Evolutionary conservation across 2,113 vertebrate genomes (phyloP), one percentile per base, ranked within the genome.

Genomic region (Kryptolebias marmoratus): DNA sequence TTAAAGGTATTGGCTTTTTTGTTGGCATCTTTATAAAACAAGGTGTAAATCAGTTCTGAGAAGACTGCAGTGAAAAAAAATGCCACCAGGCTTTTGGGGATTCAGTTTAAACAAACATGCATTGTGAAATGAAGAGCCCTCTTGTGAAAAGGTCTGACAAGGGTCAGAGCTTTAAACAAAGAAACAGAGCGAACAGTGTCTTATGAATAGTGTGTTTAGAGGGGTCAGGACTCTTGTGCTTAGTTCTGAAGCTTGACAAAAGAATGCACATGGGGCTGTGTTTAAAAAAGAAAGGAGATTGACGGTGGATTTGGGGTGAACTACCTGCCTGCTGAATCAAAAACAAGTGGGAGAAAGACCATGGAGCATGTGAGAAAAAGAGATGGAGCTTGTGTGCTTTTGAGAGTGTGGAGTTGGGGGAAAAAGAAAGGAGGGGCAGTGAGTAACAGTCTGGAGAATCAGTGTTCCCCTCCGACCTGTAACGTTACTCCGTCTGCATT

Each of bases 401-500:
- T 22, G 22, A 22, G 22, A 44, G 70, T 61, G 57, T 30, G 30
- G 65, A 27, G 56, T 39, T 50, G 54, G 63, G 71, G 45, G 59
- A 45, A 60, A 15, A 16, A 93, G 75, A 87, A 73, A 49, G 80
- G 85, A 65, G 87, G 64, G 70, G 69, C 57, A 68, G 64, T 62
- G 64, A 91, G 85, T 14, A 79, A 87, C 66, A 22, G 75, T 88
- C 57, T 97, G 95, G 80, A 96, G 95, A 93, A 96, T 85, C 64
- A 94, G 81, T 95, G 91, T 73, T 95, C 95, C 92, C 96, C 95
- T 50, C 91, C 92, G 57, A 92, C 91, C 81, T 94, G 95, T 91
- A 98, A 98, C 54, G 93, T 94, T 84, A 96, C 92, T 81, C 96
- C 94, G 87, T 94, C 95, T 77, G 94, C 95, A 83, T 91, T 91